Evolutionary conservation across 1,140 invertebrate genomes (phyloP).

Genomic region (Anoplophora glabripennis): DNA sequence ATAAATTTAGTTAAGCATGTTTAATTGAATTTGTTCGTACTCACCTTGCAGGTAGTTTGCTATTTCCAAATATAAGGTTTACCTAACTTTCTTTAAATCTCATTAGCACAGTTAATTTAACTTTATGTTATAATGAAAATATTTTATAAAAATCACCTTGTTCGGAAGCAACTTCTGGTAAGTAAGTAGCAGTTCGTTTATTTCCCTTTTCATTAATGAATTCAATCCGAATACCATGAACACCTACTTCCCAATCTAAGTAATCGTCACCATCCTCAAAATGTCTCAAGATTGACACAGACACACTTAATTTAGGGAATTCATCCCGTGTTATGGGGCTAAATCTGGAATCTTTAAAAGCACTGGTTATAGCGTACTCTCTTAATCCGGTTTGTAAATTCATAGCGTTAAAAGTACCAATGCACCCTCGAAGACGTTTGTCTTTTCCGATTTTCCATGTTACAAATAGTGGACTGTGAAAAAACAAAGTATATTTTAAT

Average conservation of each 20-base stretch:
- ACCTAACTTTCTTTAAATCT: not conserved
- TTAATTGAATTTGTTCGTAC: not conserved
- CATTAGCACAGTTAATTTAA: not conserved
- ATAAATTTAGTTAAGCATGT: not conserved
- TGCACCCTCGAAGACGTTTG: conserved; percentile 86
- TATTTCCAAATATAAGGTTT: not conserved
- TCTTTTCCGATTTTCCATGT: conserved; percentile 98
- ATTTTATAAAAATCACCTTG: conserved; percentile 70
- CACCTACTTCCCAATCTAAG: conserved; percentile 95
- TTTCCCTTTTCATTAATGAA: conserved; percentile 94
- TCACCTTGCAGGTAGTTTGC: not conserved
- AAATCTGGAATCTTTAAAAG: conserved; percentile 96
- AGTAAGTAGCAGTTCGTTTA: conserved; percentile 94
- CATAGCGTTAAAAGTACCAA: conserved; percentile 94
- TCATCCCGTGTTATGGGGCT: conserved; percentile 93
- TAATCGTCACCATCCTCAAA: conserved; percentile 96
- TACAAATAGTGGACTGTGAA: conserved; percentile 94
- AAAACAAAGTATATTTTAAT: conserved; percentile 26
- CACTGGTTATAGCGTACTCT: conserved; percentile 97
- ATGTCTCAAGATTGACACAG: conserved; percentile 90
- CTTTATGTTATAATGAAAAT: not conserved
- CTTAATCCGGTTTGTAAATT: conserved; percentile 88
- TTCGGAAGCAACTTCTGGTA: conserved; percentile 95
- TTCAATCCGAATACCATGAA: conserved; percentile 97
- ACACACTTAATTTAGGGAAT: conserved; percentile 86